Percentiles rank a stretch among this genome's conserved stretches.
Evolutionary conservation across 2,113 vertebrate species (phyloP).

Genomic region (Heterotis niloticus): DNA sequence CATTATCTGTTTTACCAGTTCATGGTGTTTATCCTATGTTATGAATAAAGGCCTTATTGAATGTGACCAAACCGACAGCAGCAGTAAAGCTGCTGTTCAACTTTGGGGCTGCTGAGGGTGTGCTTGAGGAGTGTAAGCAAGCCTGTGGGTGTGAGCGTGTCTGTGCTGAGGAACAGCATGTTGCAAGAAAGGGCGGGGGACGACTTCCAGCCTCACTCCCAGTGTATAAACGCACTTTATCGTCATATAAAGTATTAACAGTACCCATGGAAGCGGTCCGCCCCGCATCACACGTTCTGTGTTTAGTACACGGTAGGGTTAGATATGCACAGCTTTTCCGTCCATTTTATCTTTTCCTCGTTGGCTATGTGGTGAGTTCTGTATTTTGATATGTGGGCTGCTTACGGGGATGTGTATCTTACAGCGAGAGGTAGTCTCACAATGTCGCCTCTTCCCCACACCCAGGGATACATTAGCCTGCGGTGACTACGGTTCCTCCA

Average conservation of each 20-base stretch:
- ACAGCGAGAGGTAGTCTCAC: background rate
- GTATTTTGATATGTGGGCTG: background rate
- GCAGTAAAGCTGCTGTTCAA: too few species aligned
- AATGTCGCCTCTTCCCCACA: background rate
- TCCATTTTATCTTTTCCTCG: too few species aligned
- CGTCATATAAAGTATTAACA: slow-evolving; percentile 10
- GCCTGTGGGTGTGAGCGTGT: too few species aligned
- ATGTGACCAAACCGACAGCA: too few species aligned
- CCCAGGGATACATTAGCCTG: slow-evolving; percentile 2
- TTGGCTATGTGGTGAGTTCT: background rate
- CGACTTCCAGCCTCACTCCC: too few species aligned
- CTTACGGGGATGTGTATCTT: background rate
- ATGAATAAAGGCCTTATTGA: too few species aligned
- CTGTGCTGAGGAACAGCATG: too few species aligned
- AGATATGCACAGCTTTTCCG: too few species aligned
- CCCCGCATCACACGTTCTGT: background rate
- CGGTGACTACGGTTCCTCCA: background rate
- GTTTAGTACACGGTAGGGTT: background rate
- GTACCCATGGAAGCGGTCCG: background rate
- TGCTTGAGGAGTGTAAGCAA: too few species aligned
- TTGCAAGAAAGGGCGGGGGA: too few species aligned
- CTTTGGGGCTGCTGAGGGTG: background rate
- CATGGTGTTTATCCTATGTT: too few species aligned
- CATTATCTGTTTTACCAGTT: too few species aligned
- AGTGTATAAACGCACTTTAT: background rate